Base-by-base conservation (phyloP, 2,888 invertebrate genomes). In the Lasius platythorax region DNA sequence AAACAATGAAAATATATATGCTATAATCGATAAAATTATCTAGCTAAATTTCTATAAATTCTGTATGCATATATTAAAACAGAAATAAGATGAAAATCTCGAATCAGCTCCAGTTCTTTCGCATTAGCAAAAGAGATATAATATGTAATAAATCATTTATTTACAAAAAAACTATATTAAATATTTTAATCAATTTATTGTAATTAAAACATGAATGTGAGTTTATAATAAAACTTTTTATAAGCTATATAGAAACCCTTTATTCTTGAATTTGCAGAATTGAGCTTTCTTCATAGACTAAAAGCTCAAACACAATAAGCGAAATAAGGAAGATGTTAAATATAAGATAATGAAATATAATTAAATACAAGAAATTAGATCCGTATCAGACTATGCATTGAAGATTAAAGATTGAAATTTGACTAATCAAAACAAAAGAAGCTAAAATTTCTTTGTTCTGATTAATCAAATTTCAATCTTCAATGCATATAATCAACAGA, bases 21-120 rank as follows among this genome's bases (percentile, higher is more conserved):
- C 40, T 78, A 30, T 78, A 78, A 68, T 78, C 56, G 58, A 78
- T 78, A 78, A 78, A 78, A 68, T 53, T 43, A 68, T 66, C 28
- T 68, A 68, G 58, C 40, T 28, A 68, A 43, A 68, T 66, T 78
- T 76, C 53, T 67, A 66, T 58, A 78, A 58, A 68, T 68, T 78
- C 66, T 67, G 40, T 78, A 68, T 78, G 43, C 23, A 40, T 15
- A 12, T 58, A 58, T 78, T 30, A 15, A 78, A 12, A 46, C 15
- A 50, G 2, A 12, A 66, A 66, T 40, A 18, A 56, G 0, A 28
- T 15, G 2, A 66, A 18, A 58, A 53, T 56, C 9, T 56, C 3
- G 1, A 40, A 56, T 53, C 53, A 18, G 28, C 40, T 30, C n/a
- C 8, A 46, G 15, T n/a, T 76, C 18, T 53, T 40, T 66, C 37